A percentile compares a stretch with the other conserved stretches of the same genome.
phyloP scores from a whole-genome alignment of 2,888 invertebrate species.

The Copidosoma aretas region DNA sequence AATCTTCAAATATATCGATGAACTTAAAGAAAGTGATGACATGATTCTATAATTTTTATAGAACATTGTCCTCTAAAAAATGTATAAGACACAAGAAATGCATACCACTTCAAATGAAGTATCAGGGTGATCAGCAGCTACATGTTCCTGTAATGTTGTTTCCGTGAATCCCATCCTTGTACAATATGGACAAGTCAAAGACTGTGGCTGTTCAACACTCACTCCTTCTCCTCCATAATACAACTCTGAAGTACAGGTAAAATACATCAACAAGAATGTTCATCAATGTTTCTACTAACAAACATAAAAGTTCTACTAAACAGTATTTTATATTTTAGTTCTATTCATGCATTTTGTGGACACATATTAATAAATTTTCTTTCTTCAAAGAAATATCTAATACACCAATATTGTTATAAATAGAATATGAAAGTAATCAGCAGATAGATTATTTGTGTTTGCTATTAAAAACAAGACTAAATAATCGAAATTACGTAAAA shows the following conservation, averaged over 20 bases:
- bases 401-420: not conserved
- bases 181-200: constrained; percentile 98
- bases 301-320: not conserved
- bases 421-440: not conserved
- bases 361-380: not conserved
- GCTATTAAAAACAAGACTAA: not conserved
- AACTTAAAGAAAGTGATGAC: too few species aligned
- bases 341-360: not conserved
- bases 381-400: not conserved
- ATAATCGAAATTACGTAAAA: not conserved
- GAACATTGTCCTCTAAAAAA: not conserved
- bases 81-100: constrained; percentile 37
- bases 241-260: constrained; percentile 69
- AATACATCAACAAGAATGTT: not conserved
- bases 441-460: not conserved
- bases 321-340: not conserved
- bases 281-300: too few species aligned
- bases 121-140: constrained; percentile 89
- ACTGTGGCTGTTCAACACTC: constrained; percentile 90
- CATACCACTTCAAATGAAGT: constrained; percentile 87
- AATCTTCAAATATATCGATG: too few species aligned
- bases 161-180: constrained; percentile 96
- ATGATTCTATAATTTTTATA: too few species aligned
- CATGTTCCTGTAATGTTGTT: constrained; percentile 88
- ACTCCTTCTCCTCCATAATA: constrained; percentile 96